These are phyloP conservation scores for Piscicola geometra DNA, from an alignment of 2,888 invertebrate species.

Conservation along the genomic window DNA sequence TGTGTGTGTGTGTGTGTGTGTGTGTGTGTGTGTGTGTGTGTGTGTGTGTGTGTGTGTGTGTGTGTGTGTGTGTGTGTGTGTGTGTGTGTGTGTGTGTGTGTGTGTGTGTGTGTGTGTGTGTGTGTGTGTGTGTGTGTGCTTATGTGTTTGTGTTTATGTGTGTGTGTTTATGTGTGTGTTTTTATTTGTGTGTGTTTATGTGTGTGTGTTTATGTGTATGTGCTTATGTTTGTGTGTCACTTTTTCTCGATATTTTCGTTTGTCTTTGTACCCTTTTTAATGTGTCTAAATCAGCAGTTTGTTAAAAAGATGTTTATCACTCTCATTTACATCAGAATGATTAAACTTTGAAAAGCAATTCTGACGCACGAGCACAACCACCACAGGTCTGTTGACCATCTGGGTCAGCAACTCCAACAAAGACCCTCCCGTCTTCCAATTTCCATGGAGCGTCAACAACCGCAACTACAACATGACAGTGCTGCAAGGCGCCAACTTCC, in stretches of 20 bases:
- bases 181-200: conserved; percentile 16
- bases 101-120: conserved; percentile 21
- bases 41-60: conserved; percentile 24
- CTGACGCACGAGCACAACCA: not conserved
- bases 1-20: conserved; percentile 26
- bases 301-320: too few species aligned
- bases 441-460: conserved; percentile 68
- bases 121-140: conserved; percentile 14
- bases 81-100: conserved; percentile 23
- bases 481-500: conserved; percentile 47
- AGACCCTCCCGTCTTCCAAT: conserved; percentile 63
- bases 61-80: conserved; percentile 14
- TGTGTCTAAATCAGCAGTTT: too few species aligned
- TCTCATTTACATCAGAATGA: too few species aligned
- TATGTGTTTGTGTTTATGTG: conserved; percentile 6
- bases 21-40: conserved; percentile 22
- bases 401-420: conserved; percentile 64
- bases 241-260: not conserved
- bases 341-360: too few species aligned
- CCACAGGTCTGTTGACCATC: conserved; percentile 63
- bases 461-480: conserved; percentile 57
- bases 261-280: not conserved
- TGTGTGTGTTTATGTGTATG: conserved; percentile 22
- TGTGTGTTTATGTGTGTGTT: conserved; percentile 6
- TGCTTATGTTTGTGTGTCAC: not conserved